Conservation (phyloP, 35 echinoderm and acorn worm genomes). For the Patiria miniata region DNA sequence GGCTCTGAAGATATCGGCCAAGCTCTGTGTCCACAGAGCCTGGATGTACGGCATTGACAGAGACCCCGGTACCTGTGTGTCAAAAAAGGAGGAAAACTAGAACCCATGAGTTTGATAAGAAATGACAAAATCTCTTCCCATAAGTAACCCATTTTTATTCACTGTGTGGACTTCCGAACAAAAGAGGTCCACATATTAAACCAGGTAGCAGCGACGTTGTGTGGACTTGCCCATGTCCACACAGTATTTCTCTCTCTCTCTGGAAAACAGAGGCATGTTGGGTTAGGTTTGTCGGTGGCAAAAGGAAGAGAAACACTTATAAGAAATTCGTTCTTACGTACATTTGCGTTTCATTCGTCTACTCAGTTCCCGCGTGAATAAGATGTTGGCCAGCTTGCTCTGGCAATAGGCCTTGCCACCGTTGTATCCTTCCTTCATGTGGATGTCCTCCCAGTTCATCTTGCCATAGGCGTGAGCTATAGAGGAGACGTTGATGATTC, state of each 20-base stretch:
- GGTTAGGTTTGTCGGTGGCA: too few relatives aligned
- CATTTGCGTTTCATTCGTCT: slow-evolving; percentile 63
- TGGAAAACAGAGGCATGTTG: too few relatives aligned
- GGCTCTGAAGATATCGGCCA: slow-evolving; percentile 1
- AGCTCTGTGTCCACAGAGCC: slow-evolving; percentile 76
- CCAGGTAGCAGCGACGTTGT: too few relatives aligned
- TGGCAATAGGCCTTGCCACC: slow-evolving; percentile 46
- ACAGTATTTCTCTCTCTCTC: too few relatives aligned
- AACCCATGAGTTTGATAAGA: too few relatives aligned
- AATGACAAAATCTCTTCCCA: too few relatives aligned
- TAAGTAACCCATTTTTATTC: too few relatives aligned
- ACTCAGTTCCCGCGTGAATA: slow-evolving; percentile 64
- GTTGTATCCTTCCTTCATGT: slow-evolving; percentile 37
- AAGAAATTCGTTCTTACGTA: too few relatives aligned
- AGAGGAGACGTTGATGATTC: slow-evolving; percentile 88
- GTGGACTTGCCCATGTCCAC: too few relatives aligned
- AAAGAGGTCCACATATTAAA: too few relatives aligned
- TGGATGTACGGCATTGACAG: slow-evolving; percentile 67
- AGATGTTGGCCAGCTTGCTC: slow-evolving; percentile 73
- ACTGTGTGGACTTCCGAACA: too few relatives aligned
- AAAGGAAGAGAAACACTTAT: too few relatives aligned
- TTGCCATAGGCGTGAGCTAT: slow-evolving; percentile 31
- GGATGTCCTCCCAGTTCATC: slow-evolving; percentile 70
- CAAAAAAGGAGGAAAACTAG: neutral
- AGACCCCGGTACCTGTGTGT: slow-evolving; percentile 75